Evolutionary conservation across 2,797 vertebrate species (phyloP).

Genomic region (Chelmon rostratus): DNA sequence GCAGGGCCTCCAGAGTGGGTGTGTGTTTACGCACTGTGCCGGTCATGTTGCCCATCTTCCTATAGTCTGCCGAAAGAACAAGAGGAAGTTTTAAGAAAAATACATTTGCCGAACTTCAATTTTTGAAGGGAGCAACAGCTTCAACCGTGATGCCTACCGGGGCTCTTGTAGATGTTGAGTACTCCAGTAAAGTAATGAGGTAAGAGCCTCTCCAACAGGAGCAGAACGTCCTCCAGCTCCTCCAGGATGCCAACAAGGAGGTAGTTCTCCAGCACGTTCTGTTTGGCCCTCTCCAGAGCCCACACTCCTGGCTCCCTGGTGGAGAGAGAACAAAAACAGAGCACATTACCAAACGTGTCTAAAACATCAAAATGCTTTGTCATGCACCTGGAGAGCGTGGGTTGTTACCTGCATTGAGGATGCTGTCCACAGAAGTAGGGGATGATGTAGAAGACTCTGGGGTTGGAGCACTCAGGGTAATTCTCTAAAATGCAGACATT

Average conservation of each 20-base stretch:
- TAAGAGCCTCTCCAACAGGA: slow-evolving; percentile 97
- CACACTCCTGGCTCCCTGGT: slow-evolving; percentile 96
- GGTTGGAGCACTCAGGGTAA: slow-evolving; percentile 98
- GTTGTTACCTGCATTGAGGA: slow-evolving; percentile 97
- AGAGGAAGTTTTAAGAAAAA: not conserved
- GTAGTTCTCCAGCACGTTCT: slow-evolving; percentile 97
- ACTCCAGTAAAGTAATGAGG: slow-evolving; percentile 99
- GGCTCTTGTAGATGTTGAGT: slow-evolving; percentile 97
- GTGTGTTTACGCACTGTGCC: slow-evolving; percentile 96
- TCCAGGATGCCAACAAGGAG: slow-evolving; percentile 97
- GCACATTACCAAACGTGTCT: not conserved
- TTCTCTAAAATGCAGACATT: slow-evolving; percentile 98
- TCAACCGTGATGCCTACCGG: slow-evolving; percentile 84
- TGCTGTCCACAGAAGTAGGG: slow-evolving; percentile 99
- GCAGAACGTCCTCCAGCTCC: slow-evolving; percentile 98
- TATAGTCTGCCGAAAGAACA: slow-evolving; percentile 87
- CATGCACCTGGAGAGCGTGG: not conserved
- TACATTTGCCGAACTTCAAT: not conserved
- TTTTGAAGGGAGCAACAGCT: not conserved
- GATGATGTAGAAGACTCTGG: slow-evolving; percentile 97
- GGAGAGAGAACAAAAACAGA: slow-evolving; percentile 2
- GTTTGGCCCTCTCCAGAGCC: slow-evolving; percentile 96
- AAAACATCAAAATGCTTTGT: not conserved
- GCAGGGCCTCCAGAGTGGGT: slow-evolving; percentile 94
- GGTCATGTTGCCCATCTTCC: slow-evolving; percentile 97